A percentile compares a stretch with the other conserved stretches of the same genome.
Conservation (phyloP, 2,888 invertebrate species). For the Andrena minutula region DNA sequence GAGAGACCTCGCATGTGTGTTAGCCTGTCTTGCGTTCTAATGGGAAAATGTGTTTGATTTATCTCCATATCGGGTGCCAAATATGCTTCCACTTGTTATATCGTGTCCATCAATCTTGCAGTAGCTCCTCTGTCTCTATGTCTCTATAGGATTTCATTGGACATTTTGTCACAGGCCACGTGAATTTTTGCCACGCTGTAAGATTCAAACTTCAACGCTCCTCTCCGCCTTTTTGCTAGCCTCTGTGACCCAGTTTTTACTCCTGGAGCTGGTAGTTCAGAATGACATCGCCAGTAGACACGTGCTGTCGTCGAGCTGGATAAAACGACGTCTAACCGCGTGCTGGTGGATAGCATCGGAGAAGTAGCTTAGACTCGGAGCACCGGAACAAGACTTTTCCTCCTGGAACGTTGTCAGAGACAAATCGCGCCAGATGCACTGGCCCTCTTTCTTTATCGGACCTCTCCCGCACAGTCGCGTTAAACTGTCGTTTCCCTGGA, state of each 20-base stretch:
- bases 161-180: not conserved
- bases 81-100: not conserved
- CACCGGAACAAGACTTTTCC: slow-evolving; percentile 66
- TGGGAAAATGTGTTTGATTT: too few relatives aligned
- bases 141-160: slow-evolving; percentile 34
- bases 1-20: not conserved
- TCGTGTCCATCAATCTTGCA: not conserved
- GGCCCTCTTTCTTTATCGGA: slow-evolving; percentile 37
- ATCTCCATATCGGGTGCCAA: not conserved
- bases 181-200: slow-evolving; percentile 14
- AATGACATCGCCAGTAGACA: slow-evolving; percentile 44
- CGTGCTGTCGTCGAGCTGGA: slow-evolving; percentile 37
- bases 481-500: slow-evolving; percentile 53
- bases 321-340: slow-evolving; percentile 56
- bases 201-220: slow-evolving; percentile 34
- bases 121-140: not conserved
- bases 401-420: slow-evolving; percentile 65
- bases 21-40: slow-evolving; percentile 1
- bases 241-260: slow-evolving; percentile 42
- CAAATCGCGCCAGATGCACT: slow-evolving; percentile 63
- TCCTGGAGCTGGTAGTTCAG: not conserved
- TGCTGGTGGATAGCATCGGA: slow-evolving; percentile 18
- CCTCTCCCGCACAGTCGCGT: slow-evolving; percentile 33
- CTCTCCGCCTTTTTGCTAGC: slow-evolving; percentile 1
- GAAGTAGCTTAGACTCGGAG: slow-evolving; percentile 63